Evolutionary conservation across 2,113 vertebrate species (phyloP).

Genomic region (Hydropotes inermis): DNA sequence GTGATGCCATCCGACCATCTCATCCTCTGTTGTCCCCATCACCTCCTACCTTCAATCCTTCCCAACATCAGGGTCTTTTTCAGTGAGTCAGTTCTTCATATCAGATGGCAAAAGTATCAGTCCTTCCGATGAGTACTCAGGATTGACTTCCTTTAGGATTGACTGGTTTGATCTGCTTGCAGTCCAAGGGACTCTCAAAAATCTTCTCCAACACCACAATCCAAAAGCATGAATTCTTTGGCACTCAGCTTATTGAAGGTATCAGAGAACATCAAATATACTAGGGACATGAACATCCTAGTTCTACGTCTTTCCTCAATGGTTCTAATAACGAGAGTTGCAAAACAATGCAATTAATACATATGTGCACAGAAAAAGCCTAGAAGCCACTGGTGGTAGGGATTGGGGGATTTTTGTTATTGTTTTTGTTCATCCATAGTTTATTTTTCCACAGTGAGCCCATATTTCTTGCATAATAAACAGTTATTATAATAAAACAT

Average conservation of each 20-base stretch:
- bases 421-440: neutral
- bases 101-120: neutral
- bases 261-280: neutral
- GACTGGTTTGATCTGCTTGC: neutral
- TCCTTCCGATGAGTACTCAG: neutral
- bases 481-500: conserved; percentile 35
- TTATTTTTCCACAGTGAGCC: neutral
- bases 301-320: neutral
- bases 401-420: neutral
- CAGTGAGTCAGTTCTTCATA: neutral
- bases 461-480: conserved; percentile 5
- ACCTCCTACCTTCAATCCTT: neutral
- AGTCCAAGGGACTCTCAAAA: neutral
- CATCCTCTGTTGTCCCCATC: neutral
- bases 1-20: neutral
- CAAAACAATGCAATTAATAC: neutral
- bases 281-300: neutral
- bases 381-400: neutral
- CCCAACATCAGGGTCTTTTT: neutral
- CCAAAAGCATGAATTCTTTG: neutral
- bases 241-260: neutral
- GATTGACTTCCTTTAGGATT: neutral
- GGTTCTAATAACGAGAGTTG: neutral
- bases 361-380: neutral
- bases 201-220: neutral